Percentiles rank a stretch among this genome's conserved stretches.
phyloP scores from a whole-genome alignment of 2,797 vertebrate genomes.

The Pangasius djambal region DNA sequence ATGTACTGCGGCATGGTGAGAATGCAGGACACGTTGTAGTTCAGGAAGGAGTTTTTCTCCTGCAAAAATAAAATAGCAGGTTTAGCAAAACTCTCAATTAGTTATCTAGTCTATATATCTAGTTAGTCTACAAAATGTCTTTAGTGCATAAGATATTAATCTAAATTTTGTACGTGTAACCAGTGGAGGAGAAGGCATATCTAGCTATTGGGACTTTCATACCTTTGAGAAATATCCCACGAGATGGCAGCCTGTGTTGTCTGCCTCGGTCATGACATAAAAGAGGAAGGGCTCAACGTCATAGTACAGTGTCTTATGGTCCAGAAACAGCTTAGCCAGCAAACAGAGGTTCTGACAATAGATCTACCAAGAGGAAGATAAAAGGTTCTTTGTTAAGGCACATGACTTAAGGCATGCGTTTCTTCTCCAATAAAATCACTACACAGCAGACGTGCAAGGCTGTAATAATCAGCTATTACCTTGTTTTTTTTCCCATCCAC shows the following conservation, averaged over 20 bases:
- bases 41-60: slow-evolving; percentile 92
- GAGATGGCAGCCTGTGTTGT: slow-evolving; percentile 98
- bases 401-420: background rate
- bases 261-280: slow-evolving; percentile 98
- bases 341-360: slow-evolving; percentile 99
- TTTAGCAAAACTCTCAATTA: background rate
- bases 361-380: slow-evolving; percentile 77
- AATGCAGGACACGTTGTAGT: slow-evolving; percentile 91
- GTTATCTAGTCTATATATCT: too few species aligned
- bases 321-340: slow-evolving; percentile 97
- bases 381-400: background rate
- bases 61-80: slow-evolving; percentile 48
- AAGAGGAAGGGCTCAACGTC: slow-evolving; percentile 98
- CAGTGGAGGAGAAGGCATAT: background rate
- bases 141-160: background rate
- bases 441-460: background rate
- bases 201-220: background rate
- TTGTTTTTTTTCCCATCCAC: slow-evolving; percentile 99
- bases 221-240: slow-evolving; percentile 99
- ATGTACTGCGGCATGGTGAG: slow-evolving; percentile 92
- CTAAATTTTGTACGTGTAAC: background rate
- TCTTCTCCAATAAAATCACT: background rate
- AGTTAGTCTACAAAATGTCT: background rate
- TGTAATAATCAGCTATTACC: slow-evolving; percentile 68
- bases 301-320: slow-evolving; percentile 98